Conservation (phyloP, 2,888 invertebrate genomes). For the Caenorhabditis becei region DNA sequence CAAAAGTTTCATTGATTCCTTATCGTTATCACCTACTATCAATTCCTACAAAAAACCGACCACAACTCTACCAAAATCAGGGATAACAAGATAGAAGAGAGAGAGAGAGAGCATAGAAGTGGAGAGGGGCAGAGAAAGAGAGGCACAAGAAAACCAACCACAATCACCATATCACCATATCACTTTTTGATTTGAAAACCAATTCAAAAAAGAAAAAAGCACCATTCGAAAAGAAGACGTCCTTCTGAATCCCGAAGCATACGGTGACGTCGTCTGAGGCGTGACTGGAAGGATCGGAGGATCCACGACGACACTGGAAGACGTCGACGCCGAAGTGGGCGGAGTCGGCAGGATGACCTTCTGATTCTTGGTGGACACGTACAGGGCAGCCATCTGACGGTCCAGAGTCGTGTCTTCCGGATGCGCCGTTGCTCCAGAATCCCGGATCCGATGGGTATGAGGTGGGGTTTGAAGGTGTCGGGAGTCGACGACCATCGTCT, state of each 20-base stretch:
- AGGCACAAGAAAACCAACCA: conserved; percentile 20
- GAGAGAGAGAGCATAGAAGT: background rate
- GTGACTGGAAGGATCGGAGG: conserved; percentile 14
- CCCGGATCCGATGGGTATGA: background rate
- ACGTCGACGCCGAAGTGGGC: conserved; percentile 45
- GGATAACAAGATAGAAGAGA: background rate
- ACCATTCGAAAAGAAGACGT: conserved; percentile 73
- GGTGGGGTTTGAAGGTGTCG: conserved; percentile 38
- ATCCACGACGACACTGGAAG: conserved; percentile 37
- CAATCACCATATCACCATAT: background rate
- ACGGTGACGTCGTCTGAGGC: conserved; percentile 58
- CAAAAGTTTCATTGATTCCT: too few relatives aligned
- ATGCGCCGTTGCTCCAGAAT: conserved; percentile 17
- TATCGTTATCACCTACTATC: too few relatives aligned
- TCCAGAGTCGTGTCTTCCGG: conserved; percentile 41
- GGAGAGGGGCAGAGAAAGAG: background rate
- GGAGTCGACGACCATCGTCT: conserved; percentile 48
- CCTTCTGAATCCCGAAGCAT: conserved; percentile 54
- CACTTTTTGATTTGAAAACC: conserved; percentile 11
- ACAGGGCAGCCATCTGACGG: conserved; percentile 52
- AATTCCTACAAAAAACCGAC: background rate
- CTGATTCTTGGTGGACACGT: conserved; percentile 34
- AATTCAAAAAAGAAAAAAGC: conserved; percentile 30
- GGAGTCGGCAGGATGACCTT: conserved; percentile 28
- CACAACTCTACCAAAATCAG: background rate